Evolutionary conservation across 2,797 vertebrate genomes (phyloP).

Genomic region (Hydrophis major): DNA sequence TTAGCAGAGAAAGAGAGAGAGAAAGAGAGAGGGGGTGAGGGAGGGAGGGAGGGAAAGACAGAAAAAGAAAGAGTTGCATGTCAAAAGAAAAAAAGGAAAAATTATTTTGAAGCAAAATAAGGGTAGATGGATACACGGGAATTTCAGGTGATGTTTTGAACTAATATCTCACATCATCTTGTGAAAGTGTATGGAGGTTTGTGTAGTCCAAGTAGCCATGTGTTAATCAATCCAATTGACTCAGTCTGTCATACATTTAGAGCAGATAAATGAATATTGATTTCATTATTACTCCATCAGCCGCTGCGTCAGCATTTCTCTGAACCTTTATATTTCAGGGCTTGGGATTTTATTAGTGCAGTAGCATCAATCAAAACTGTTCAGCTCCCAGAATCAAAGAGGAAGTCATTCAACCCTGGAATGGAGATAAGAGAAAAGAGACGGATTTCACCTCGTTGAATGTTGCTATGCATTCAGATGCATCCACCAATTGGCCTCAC

Average conservation of each 20-base stretch:
- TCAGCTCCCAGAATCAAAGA: constrained; percentile 1
- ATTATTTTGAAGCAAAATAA: constrained; percentile 55
- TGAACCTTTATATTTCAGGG: constrained; percentile 22
- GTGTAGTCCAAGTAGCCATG: constrained; percentile 21
- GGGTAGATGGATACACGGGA: neutral
- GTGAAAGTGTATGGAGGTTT: constrained; percentile 22
- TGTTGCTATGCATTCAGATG: neutral
- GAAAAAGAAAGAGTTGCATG: neutral
- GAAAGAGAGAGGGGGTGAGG: fast-evolving
- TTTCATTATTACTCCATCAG: constrained; percentile 49
- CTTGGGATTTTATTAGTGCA: constrained; percentile 3
- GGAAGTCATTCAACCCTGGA: neutral
- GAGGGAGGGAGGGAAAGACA: no score
- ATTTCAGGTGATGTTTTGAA: constrained; percentile 8
- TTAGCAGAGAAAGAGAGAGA: neutral
- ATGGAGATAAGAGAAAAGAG: no score
- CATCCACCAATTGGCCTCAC: neutral
- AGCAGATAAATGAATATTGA: constrained; percentile 50
- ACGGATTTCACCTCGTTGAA: neutral
- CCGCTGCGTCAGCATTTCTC: constrained; percentile 39
- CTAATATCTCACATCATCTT: constrained; percentile 42
- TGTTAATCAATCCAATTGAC: constrained; percentile 48
- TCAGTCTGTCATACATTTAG: constrained; percentile 54
- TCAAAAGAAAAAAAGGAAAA: neutral
- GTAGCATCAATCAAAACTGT: constrained; percentile 27